A percentile compares a stretch with the other conserved stretches of the same genome.
Conservation (phyloP, 2,888 invertebrate species). For the Copidosoma aretas region DNA sequence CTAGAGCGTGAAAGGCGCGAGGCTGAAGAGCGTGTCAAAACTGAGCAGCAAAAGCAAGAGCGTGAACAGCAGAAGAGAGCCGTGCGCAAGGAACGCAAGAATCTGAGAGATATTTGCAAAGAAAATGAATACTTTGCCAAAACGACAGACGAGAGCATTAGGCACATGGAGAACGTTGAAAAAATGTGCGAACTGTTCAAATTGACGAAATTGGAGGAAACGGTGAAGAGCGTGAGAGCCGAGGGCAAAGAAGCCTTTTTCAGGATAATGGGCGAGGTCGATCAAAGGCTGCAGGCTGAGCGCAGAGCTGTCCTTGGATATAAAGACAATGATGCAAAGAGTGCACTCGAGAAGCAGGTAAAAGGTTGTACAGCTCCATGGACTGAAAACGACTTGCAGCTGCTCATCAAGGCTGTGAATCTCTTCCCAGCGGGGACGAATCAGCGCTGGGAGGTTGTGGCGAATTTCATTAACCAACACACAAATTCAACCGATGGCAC, state of each 20-base stretch:
- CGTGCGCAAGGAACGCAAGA: constrained; percentile 85
- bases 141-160: constrained; percentile 75
- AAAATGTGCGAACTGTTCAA: constrained; percentile 82
- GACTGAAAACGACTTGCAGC: constrained; percentile 84
- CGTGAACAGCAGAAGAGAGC: constrained; percentile 85
- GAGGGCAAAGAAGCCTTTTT: constrained; percentile 74
- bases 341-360: constrained; percentile 50
- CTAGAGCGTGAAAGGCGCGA: constrained; percentile 80
- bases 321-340: constrained; percentile 44
- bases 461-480: constrained; percentile 93
- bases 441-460: constrained; percentile 89
- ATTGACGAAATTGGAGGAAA: constrained; percentile 74
- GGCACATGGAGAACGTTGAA: constrained; percentile 90
- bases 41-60: constrained; percentile 84
- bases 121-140: constrained; percentile 76
- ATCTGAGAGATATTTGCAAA: constrained; percentile 79
- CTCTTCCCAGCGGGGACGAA: constrained; percentile 96
- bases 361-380: constrained; percentile 68
- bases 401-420: constrained; percentile 96
- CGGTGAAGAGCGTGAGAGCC: constrained; percentile 74
- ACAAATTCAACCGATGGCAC: constrained; percentile 67
- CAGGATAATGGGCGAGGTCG: constrained; percentile 73
- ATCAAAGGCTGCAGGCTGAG: constrained; percentile 80
- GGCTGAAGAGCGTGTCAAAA: constrained; percentile 80
- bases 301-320: constrained; percentile 65